Evolutionary conservation across 2,797 vertebrate genomes (phyloP).

Genomic region (Micromesistius poutassou): DNA sequence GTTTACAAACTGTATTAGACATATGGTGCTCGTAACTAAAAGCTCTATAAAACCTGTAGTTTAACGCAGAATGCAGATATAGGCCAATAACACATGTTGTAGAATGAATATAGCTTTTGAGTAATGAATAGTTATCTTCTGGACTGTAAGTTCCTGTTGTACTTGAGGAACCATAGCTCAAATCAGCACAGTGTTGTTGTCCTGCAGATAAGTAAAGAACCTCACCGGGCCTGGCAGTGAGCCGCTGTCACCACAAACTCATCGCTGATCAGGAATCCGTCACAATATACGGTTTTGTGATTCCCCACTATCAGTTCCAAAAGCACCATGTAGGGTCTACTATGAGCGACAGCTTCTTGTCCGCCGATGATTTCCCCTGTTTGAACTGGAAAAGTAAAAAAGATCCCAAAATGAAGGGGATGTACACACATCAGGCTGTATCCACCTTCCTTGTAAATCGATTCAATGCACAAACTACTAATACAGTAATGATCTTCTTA

Average conservation of each 20-base stretch:
- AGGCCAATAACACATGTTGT: too few relatives aligned
- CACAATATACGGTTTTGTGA: rapidly evolving
- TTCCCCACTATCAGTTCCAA: rapidly evolving
- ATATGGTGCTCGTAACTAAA: too few relatives aligned
- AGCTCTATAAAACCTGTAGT: too few relatives aligned
- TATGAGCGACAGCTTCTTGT: slow-evolving; percentile 27
- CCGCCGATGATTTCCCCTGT: slow-evolving; percentile 45
- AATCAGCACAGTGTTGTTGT: neutral
- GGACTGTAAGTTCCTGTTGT: too few relatives aligned
- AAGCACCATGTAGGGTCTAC: slow-evolving; percentile 59
- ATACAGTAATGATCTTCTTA: slow-evolving; percentile 11
- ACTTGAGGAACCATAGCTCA: too few relatives aligned
- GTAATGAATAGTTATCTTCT: too few relatives aligned
- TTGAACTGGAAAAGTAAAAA: slow-evolving; percentile 9
- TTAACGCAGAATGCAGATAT: too few relatives aligned
- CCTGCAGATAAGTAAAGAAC: slow-evolving; percentile 14
- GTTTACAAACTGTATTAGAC: too few relatives aligned
- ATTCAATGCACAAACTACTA: neutral
- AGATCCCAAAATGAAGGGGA: neutral
- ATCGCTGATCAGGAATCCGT: slow-evolving; percentile 58
- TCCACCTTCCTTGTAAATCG: neutral
- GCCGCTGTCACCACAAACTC: slow-evolving; percentile 66
- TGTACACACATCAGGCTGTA: neutral
- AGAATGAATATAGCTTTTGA: too few relatives aligned
- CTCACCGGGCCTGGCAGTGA: slow-evolving; percentile 52